A percentile compares a stretch with the other conserved stretches of the same genome.
Conservation (phyloP, 2,888 invertebrate genomes). For the Melanotus villosus region DNA sequence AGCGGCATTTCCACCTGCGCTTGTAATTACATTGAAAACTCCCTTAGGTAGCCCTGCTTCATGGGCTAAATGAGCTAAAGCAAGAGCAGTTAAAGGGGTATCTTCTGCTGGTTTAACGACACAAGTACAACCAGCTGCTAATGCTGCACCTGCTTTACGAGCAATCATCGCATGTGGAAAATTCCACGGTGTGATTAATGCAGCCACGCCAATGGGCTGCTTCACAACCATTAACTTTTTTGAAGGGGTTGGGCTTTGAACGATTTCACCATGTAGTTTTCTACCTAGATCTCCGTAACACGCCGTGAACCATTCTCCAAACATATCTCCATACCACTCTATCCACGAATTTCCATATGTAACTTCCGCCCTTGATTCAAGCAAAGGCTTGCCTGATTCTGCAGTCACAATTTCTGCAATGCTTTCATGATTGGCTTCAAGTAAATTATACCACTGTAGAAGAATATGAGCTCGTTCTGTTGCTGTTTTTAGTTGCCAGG, state of each 20-base stretch:
- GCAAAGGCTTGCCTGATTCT: slow-evolving; percentile 92
- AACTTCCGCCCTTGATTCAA: slow-evolving; percentile 91
- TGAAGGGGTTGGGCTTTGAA: slow-evolving; percentile 82
- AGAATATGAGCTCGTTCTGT: slow-evolving; percentile 80
- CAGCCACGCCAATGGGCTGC: slow-evolving; percentile 95
- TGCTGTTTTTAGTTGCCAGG: slow-evolving; percentile 85
- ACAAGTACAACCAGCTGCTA: slow-evolving; percentile 96
- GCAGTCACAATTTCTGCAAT: slow-evolving; percentile 85
- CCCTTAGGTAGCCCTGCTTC: slow-evolving; percentile 94
- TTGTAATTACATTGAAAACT: slow-evolving; percentile 92
- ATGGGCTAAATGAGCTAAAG: slow-evolving; percentile 86
- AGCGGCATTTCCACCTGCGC: slow-evolving; percentile 81
- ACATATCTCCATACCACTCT: slow-evolving; percentile 98
- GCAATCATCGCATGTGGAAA: slow-evolving; percentile 99
- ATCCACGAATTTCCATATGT: slow-evolving; percentile 93
- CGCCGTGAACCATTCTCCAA: no score
- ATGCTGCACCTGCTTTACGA: slow-evolving; percentile 93
- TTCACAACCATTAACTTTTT: slow-evolving; percentile 83
- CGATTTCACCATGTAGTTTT: slow-evolving; percentile 89
- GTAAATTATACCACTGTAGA: slow-evolving; percentile 84
- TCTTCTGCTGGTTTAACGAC: slow-evolving; percentile 97
- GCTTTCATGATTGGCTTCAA: slow-evolving; percentile 80
- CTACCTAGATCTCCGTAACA: no score
- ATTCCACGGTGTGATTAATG: slow-evolving; percentile 96
- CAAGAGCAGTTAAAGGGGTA: slow-evolving; percentile 94